These are phyloP conservation scores for Polyodon spathula DNA, from an alignment of 2,113 vertebrate genomes.

Conservation along the genomic window DNA sequence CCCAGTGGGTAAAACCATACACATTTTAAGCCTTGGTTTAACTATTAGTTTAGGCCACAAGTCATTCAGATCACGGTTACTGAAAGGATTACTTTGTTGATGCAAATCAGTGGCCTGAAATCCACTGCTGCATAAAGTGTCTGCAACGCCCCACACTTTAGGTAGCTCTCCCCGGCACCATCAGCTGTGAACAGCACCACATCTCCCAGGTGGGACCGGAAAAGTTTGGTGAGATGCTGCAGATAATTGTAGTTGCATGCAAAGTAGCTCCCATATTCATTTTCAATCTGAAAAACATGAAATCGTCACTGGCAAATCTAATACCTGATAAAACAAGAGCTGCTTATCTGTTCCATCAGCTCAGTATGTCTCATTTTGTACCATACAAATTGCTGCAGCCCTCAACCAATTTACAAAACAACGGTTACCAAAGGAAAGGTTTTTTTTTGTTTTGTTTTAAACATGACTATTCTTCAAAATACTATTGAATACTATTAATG, in stretches of 20 bases:
- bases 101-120: too few species aligned
- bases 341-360: background rate
- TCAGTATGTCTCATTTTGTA: background rate
- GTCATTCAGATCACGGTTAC: too few species aligned
- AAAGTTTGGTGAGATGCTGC: constrained; percentile 66
- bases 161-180: constrained; percentile 40
- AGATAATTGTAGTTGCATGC: constrained; percentile 82
- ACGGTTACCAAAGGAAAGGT: too few species aligned
- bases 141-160: constrained; percentile 77
- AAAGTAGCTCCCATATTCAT: constrained; percentile 90
- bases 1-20: too few species aligned
- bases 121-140: constrained; percentile 83
- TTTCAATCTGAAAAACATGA: constrained; percentile 70
- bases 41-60: too few species aligned
- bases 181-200: constrained; percentile 88
- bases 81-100: too few species aligned
- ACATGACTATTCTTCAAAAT: too few species aligned
- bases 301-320: background rate
- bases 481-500: too few species aligned
- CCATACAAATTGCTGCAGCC: background rate
- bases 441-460: too few species aligned
- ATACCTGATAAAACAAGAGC: background rate
- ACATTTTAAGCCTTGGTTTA: too few species aligned
- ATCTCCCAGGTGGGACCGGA: constrained; percentile 65
- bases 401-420: background rate